Base-by-base conservation (phyloP, 2,113 vertebrate species). In the Tenrec ecaudatus region DNA sequence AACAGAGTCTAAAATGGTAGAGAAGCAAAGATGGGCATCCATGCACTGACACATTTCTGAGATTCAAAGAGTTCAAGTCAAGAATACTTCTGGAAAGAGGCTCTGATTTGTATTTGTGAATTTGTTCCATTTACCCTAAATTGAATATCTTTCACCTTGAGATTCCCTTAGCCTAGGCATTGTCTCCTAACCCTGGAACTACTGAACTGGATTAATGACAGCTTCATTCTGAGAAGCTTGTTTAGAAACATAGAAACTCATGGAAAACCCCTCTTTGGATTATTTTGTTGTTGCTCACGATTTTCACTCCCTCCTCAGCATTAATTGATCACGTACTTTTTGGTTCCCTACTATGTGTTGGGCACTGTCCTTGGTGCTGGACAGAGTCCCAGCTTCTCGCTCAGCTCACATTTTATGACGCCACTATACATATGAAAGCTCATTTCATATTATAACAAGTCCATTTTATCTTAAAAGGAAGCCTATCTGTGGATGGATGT, bases 71-170 rank as follows among this genome's bases (percentile, higher is more conserved):
- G 11, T 31, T 47, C 57, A 66, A 58, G 58, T 62, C 58, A n/a
- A 78, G 8, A 75, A 71, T 82, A 22, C 91, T 58, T 93, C 47
- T 91, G 47, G 47, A 90, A 81, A 87, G 17, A 68, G 22, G 19
- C 9, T 14, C 47, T 53, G 9, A 57, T 60, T 88, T 82, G 11
- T 83, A 53, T n/a, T 47, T 87, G 73, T 25, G 25, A 60, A 76
- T 77, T 87, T 80, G 27, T 77, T 53, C 22, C 78, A 22, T 79
- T 85, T 62, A 17, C 79, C 68, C 27, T 86, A 82, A 94, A 60
- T 82, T 27, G 78, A 7, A 27, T 85, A 16, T 60, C 9, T 68
- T 29, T 86, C 23, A 90, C 4, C 16, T 15, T n/a, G 1, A 36
- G 20, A 25, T 81, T 88, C 10, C 23, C 17, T 71, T 88, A 86